Base-by-base conservation (phyloP, 2,888 invertebrate species). In the Andricus curvator region DNA sequence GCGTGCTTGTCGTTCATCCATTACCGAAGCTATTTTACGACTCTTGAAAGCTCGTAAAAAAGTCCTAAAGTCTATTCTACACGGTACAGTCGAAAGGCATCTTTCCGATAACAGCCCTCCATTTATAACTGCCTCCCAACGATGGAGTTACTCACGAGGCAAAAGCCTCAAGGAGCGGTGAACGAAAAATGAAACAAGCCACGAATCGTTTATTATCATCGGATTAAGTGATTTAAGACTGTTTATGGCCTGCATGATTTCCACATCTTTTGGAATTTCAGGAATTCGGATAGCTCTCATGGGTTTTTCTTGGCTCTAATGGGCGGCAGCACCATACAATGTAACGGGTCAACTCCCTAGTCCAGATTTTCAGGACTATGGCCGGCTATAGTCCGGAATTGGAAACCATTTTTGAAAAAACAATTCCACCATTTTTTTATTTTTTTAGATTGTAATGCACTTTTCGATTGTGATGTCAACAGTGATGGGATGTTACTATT, bases 41-140 rank as follows among this genome's bases (percentile, higher is more conserved):
- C 82, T 81, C 82, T 82, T 79, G 80, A 84, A 79, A 80, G 80
- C 67, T 83, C 84, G 82, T 84, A 84, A 84, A 83, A 84, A 79
- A 83, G 82, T 80, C 77, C 81, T 67, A 74, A 80, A 80, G 78
- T 83, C 79, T 25, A 62, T 25, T 62, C 25, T n/a, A 25, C 76
- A 64, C 78, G 56, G 74, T 76, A 48, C 76, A 77, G 76, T 78
- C 78, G 77, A 78, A 80, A 82, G 81, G 78, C 82, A 82, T 83
- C 82, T 81, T 81, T 79, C 76, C 83, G 82, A 84, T 84, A 84
- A 80, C 83, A 78, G 67, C 78, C 80, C 78, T 83, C 82, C 83
- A 83, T 84, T 83, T 83, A 83, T 84, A 84, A 83, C 82, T 79
- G 77, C 67, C 66, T 80, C 77, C 80, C 79, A 81, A 84, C 81